These are phyloP conservation scores for Sanderia malayensis DNA, from an alignment of 30 jellyfish, hydroid and myxozoan genomes.

Conservation along the genomic window DNA sequence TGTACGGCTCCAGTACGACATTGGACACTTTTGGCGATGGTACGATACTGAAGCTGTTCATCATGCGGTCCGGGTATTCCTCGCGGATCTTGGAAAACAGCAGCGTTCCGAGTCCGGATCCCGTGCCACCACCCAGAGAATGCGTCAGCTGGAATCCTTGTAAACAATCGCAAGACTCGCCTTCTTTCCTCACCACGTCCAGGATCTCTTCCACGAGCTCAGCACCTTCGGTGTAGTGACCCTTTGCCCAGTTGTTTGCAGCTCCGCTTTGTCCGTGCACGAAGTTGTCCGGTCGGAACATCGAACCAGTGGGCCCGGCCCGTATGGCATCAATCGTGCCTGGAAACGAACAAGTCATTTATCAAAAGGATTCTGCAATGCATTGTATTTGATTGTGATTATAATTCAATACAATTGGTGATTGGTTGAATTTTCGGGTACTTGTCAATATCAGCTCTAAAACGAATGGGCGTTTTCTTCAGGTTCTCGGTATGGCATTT, in stretches of 20 bases:
- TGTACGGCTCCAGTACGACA: conserved; percentile 92
- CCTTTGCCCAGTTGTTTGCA: conserved; percentile 97
- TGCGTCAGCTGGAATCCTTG: conserved; percentile 95
- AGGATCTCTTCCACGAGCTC: conserved; percentile 78
- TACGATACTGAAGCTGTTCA: conserved; percentile 82
- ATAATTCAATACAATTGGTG: no score
- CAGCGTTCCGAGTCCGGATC: conserved; percentile 94
- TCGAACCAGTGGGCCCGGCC: conserved; percentile 69
- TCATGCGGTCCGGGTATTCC: conserved; percentile 94
- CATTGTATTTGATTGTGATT: no score
- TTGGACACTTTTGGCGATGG: conserved; percentile 96
- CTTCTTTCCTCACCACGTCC: conserved; percentile 74
- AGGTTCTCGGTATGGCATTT: no score
- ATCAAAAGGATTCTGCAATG: no score
- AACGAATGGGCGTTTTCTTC: no score
- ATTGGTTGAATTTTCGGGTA: no score
- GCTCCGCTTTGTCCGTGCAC: conserved; percentile 95
- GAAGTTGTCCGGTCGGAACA: conserved; percentile 78
- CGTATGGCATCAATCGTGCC: conserved; percentile 74
- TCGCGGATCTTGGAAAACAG: conserved; percentile 86
- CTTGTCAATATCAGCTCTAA: no score
- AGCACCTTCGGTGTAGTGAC: conserved; percentile 97
- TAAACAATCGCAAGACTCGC: conserved; percentile 82
- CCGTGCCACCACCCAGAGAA: conserved; percentile 98
- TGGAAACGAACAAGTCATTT: no score